Evolutionary conservation across 2,888 invertebrate genomes (phyloP).

Genomic region (Unio delphinus): DNA sequence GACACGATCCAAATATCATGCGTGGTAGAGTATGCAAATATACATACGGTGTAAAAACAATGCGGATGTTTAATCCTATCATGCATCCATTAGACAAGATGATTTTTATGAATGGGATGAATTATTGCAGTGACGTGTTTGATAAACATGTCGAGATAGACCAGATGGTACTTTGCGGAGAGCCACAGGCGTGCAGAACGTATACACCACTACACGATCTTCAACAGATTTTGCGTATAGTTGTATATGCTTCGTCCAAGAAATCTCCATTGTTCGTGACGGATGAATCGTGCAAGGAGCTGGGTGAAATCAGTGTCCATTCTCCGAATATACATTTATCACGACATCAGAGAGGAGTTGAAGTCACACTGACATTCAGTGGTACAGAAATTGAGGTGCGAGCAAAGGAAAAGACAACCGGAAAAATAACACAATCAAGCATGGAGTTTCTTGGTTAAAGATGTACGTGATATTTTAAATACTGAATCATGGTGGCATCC

Average conservation of each 20-base stretch:
- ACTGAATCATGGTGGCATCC: too few species aligned
- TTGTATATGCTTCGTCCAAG: neutral
- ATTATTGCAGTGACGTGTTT: neutral
- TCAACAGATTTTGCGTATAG: neutral
- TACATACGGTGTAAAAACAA: constrained; percentile 1
- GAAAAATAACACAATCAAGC: too few species aligned
- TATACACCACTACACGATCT: neutral
- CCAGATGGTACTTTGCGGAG: neutral
- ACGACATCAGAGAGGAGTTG: too few species aligned
- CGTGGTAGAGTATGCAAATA: constrained; percentile 1
- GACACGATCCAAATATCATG: constrained; percentile 2
- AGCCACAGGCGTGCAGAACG: neutral
- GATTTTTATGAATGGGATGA: neutral
- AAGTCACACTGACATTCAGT: too few species aligned
- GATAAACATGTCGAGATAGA: constrained; percentile 2
- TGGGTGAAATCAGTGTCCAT: neutral
- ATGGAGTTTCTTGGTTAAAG: too few species aligned
- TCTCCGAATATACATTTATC: neutral
- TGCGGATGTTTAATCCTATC: neutral
- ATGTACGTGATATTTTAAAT: too few species aligned
- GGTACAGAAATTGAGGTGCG: too few species aligned
- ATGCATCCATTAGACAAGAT: constrained; percentile 1
- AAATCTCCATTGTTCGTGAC: constrained; percentile 3
- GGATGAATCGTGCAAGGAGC: neutral
- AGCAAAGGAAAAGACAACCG: too few species aligned